Evolutionary conservation across 2,888 invertebrate genomes (phyloP), one percentile per base, ranked within the genome.

Genomic region (Agriopis aurantiaria): DNA sequence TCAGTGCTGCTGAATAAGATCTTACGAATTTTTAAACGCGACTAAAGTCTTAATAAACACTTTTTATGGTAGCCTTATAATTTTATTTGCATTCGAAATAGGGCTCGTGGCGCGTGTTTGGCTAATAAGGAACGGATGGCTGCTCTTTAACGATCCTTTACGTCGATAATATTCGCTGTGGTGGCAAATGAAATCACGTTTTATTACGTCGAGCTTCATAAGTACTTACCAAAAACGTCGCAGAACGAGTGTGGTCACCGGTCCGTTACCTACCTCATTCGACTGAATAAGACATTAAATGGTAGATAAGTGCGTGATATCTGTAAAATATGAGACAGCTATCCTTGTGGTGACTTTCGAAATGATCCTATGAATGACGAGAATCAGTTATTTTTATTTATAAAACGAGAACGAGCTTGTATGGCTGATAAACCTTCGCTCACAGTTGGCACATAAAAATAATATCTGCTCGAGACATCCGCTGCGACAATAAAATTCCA

Each of bases 21-120:
- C 90, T 93, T 90, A 93, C 88, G 90, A 90, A 92, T 91, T 91
- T 90, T 92, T 90, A 90, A 93, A 91, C 73, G 85, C 85, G 80
- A 86, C 91, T 92, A 91, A 92, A 92, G 91, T 91, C 91, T 92
- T 91, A 91, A 92, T 92, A 93, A 92, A 89, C 83, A 83, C 87
- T 90, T 85, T 92, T 93, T 92, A 93, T 92, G 89, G 88, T 85
- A 83, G 88, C 84, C 85, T 88, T 89, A 88, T 88, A 89, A 88
- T 91, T 89, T 91, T 93, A 93, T 93, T 91, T 88, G 87, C 88
- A 91, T 91, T 85, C 86, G 81, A 84, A 90, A 91, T 92, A 91
- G 90, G 89, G 84, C 82, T 80, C 83, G 87, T 85, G 88, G 88
- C 90, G 88, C 91, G 90, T 90, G 91, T 90, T 89, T 82, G 85